These are phyloP conservation scores for Paralinhomoeus sp. DNA, from an alignment of 2,888 invertebrate species.

Conservation along the genomic window DNA sequence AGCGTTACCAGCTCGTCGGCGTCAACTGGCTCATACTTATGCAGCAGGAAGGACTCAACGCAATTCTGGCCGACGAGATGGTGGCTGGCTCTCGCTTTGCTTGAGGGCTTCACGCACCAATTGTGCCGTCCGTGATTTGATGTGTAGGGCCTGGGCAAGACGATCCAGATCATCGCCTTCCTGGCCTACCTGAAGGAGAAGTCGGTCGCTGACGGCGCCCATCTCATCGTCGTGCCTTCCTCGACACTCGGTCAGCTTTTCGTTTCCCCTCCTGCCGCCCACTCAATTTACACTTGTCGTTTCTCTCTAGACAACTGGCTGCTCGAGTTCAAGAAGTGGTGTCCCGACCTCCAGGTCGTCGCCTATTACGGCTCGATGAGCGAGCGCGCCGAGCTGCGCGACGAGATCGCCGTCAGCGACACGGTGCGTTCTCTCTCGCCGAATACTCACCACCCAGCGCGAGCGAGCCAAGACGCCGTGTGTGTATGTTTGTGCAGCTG, in stretches of 20 bases:
- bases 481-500: slow-evolving; percentile 23
- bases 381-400: slow-evolving; percentile 49
- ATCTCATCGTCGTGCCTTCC: slow-evolving; percentile 91
- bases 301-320: slow-evolving; percentile 99
- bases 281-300: too few relatives aligned
- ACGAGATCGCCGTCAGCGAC: too few relatives aligned
- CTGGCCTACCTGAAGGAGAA: slow-evolving; percentile 79
- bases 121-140: too few relatives aligned
- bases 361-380: slow-evolving; percentile 93
- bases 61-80: slow-evolving; percentile 42
- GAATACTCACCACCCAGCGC: too few relatives aligned
- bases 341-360: slow-evolving; percentile 91
- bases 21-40: slow-evolving; percentile 89
- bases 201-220: slow-evolving; percentile 84
- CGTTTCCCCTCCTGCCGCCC: too few relatives aligned
- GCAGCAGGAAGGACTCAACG: slow-evolving; percentile 77
- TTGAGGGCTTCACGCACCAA: too few relatives aligned
- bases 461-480: too few relatives aligned
- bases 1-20: slow-evolving; percentile 92
- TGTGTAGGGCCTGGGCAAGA: slow-evolving; percentile 76
- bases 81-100: too few relatives aligned
- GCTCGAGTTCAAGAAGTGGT: slow-evolving; percentile 99
- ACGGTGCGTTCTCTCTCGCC: too few relatives aligned
- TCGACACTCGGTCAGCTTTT: too few relatives aligned
- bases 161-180: slow-evolving; percentile 83